Evolutionary conservation across 2,888 invertebrate species (phyloP), one percentile per base, ranked within the genome.

Genomic region (Orthosia gracilis): DNA sequence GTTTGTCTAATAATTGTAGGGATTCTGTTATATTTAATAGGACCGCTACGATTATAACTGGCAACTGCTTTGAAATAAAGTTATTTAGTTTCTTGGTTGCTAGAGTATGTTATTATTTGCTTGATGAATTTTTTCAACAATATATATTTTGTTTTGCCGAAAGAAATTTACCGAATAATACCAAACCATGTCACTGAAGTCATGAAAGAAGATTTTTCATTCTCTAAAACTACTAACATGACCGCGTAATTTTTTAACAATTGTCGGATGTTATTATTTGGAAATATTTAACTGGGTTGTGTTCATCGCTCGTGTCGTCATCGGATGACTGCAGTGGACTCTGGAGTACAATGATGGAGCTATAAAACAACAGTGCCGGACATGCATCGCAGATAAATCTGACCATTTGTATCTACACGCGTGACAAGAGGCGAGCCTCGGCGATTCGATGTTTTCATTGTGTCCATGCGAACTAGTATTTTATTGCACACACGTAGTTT

Each of bases 331-430:
- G 91, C 89, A 88, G 87, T 90, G 90, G 89, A 89, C 87, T 90
- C 90, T 80, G 83, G 85, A 87, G 87, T 84, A 90, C 91, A 89
- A 91, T 91, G 90, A 92, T 91, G 86, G 86, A 87, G 89, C 92
- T 89, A 94, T 94, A 93, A 94, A 94, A 93, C 92, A 93, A 90
- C 89, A 91, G 85, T 77, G 88, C 86, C 88, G 90, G 91, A 91
- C 92, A 89, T 89, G 90, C 89, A 88, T 88, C 86, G 88, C 85
- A 88, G 89, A 94, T 94, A 94, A 93, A 94, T 94, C 93, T 93
- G 89, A 88, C 87, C 91, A 91, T 90, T 92, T 92, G 92, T 90
- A 89, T 88, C 89, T 89, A 87, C 90, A 88, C 87, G 90, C 88
- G 88, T 89, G 90, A 89, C 88, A 89, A 87, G 89, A 88, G 87